Percentiles rank a stretch among this genome's conserved stretches.
Evolutionary conservation across 2,113 vertebrate species (phyloP).

Genomic region (Chaetodon trifascialis): DNA sequence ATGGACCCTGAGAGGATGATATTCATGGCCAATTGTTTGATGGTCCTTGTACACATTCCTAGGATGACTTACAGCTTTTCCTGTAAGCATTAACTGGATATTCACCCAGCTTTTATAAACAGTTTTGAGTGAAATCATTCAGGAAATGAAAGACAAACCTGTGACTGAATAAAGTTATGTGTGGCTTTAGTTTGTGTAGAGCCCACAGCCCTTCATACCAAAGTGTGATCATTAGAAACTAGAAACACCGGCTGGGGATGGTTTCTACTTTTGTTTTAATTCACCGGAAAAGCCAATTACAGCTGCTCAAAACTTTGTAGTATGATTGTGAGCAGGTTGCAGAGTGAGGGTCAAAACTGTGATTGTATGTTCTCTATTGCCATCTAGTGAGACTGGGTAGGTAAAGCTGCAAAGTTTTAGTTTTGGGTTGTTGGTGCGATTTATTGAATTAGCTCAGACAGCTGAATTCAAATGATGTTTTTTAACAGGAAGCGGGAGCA

Average conservation of each 20-base stretch:
- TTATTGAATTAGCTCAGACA: background rate
- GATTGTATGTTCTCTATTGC: slow-evolving; percentile 61
- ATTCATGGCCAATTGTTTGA: background rate
- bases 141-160: slow-evolving; percentile 13
- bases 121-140: background rate
- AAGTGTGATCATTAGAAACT: slow-evolving; percentile 10
- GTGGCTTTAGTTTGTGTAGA: background rate
- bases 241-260: background rate
- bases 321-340: background rate
- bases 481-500: background rate
- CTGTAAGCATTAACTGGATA: background rate
- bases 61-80: background rate
- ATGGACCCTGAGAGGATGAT: background rate
- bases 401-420: slow-evolving; percentile 2
- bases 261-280: slow-evolving; percentile 20
- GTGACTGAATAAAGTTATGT: background rate
- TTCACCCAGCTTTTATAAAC: background rate
- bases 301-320: background rate
- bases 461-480: background rate
- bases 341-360: background rate
- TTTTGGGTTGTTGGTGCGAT: background rate
- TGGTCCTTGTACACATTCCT: background rate
- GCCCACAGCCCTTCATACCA: background rate
- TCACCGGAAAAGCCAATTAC: background rate
- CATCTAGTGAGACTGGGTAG: slow-evolving; percentile 67